These are phyloP conservation scores for Tragelaphus eurycerus DNA, from an alignment of 2,797 vertebrate species.

Conservation along the genomic window DNA sequence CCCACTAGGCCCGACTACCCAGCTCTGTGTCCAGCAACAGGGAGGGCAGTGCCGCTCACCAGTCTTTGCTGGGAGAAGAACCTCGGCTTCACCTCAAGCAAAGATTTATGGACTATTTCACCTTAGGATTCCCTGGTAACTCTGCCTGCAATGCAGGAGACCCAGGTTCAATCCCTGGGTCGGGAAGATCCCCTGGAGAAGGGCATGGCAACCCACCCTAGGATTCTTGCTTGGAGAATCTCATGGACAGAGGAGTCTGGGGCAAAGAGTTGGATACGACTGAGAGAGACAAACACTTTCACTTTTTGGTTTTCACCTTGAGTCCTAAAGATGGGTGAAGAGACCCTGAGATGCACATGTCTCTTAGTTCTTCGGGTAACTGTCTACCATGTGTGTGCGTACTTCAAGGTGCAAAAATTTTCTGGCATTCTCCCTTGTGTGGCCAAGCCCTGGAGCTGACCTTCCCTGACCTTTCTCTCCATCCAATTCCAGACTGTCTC, in stretches of 20 bases:
- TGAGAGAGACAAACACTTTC: background rate
- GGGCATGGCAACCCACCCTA: background rate
- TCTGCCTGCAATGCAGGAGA: background rate
- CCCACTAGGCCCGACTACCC: background rate
- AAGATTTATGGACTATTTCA: background rate
- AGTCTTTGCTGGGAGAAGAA: background rate
- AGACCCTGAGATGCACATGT: background rate
- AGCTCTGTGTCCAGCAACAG: accelerated
- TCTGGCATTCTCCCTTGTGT: accelerated
- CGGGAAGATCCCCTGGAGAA: background rate
- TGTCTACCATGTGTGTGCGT: background rate
- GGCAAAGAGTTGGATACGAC: background rate
- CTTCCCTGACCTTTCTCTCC: background rate
- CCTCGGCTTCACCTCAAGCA: background rate
- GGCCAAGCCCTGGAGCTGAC: background rate
- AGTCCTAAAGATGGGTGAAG: background rate
- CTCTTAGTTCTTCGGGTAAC: background rate
- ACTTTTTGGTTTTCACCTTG: background rate
- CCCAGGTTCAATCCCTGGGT: background rate
- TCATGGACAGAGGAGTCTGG: background rate
- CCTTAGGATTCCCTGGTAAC: background rate
- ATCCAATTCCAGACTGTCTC: background rate
- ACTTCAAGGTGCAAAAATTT: accelerated
- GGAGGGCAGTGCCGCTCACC: background rate
- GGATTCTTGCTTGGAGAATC: background rate